phyloP scores from a whole-genome alignment of 2,113 vertebrate genomes.

The Rhinopithecus roxellana region DNA sequence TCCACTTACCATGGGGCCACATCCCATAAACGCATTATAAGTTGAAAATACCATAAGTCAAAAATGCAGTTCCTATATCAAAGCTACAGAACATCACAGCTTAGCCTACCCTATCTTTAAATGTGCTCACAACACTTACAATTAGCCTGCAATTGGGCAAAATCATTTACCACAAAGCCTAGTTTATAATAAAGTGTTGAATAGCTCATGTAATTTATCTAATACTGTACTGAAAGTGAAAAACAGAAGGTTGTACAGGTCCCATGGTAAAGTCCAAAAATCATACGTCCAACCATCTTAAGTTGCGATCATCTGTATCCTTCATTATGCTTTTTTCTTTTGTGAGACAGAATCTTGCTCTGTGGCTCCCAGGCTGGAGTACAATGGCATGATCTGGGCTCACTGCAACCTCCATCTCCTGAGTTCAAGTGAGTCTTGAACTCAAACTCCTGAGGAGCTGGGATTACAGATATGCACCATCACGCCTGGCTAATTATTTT shows the following conservation, averaged over 20 bases:
- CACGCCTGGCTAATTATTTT: rapidly evolving
- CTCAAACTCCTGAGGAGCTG: too few species aligned
- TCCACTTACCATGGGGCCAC: background rate
- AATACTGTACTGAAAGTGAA: background rate
- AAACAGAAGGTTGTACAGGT: background rate
- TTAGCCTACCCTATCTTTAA: background rate
- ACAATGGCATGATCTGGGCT: too few species aligned
- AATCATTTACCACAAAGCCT: background rate
- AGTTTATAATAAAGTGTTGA: background rate
- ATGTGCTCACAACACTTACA: background rate
- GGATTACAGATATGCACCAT: too few species aligned
- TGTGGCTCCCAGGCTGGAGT: too few species aligned
- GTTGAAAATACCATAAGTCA: background rate
- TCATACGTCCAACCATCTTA: background rate
- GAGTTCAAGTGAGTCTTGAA: too few species aligned
- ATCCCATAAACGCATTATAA: background rate
- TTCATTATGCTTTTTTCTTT: too few species aligned
- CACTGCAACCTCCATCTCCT: too few species aligned
- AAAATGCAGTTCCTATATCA: background rate
- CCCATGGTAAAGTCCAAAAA: background rate
- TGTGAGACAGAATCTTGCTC: too few species aligned
- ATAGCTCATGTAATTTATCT: background rate
- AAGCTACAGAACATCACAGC: background rate
- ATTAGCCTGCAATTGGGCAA: background rate
- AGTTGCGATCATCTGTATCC: background rate